phyloP scores from a whole-genome alignment of 2,113 vertebrate species.

The Irena cyanogastra region DNA sequence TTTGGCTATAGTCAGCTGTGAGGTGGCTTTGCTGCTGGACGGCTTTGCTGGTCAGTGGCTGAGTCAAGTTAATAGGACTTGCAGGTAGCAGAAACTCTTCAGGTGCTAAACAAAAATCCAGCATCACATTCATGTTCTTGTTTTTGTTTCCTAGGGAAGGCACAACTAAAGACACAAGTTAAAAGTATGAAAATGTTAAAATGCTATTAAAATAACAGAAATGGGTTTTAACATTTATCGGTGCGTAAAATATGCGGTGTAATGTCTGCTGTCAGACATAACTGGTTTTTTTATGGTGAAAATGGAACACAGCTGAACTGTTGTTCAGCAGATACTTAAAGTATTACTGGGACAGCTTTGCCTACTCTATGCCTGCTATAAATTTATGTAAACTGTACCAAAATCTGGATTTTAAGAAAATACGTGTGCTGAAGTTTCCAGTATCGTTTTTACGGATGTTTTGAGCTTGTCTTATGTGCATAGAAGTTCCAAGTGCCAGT shows the following conservation, averaged over 20 bases:
- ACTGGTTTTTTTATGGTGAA: background rate
- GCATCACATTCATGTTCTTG: background rate
- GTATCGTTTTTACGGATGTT: background rate
- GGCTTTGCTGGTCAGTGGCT: background rate
- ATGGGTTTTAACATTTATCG: rapidly evolving
- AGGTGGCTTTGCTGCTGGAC: background rate
- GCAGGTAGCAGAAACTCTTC: background rate
- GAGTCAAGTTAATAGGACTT: background rate
- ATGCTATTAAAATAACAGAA: background rate
- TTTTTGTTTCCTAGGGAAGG: background rate
- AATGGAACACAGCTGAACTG: background rate
- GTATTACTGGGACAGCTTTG: background rate
- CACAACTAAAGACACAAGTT: background rate
- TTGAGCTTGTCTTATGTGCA: background rate
- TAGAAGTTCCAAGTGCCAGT: background rate
- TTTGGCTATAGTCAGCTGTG: background rate
- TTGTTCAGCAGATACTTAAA: background rate
- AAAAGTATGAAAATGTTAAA: background rate
- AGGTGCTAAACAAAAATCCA: background rate
- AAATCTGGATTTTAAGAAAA: background rate
- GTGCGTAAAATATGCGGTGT: rapidly evolving
- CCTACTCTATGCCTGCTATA: background rate
- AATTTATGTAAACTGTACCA: background rate
- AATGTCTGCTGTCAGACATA: background rate
- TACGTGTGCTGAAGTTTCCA: background rate